phyloP scores from a whole-genome alignment of 2,797 vertebrate species.

The Poecilia velifera region DNA sequence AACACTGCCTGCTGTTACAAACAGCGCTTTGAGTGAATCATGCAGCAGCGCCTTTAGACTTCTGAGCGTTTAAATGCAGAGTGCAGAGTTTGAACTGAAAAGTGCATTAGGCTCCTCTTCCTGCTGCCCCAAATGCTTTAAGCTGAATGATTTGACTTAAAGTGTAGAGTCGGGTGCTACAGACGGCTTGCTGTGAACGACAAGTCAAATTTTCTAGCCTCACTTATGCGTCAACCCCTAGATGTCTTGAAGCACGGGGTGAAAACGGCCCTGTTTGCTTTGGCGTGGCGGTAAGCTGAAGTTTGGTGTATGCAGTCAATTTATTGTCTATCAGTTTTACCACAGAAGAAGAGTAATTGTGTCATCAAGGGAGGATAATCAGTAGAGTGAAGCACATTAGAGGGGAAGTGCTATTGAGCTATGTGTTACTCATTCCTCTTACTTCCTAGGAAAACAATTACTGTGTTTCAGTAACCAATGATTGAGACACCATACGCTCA shows the following conservation, averaged over 20 bases:
- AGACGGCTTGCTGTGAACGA: constrained; percentile 51
- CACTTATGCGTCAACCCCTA: constrained; percentile 50
- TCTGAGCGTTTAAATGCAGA: constrained; percentile 54
- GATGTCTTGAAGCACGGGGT: constrained; percentile 36
- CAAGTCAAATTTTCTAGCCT: constrained; percentile 56
- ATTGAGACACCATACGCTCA: constrained; percentile 67
- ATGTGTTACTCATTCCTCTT: constrained; percentile 66
- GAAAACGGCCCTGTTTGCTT: constrained; percentile 31
- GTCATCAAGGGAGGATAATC: constrained; percentile 74
- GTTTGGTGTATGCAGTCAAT: constrained; percentile 67
- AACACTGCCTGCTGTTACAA: constrained; percentile 38
- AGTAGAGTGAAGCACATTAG: constrained; percentile 74
- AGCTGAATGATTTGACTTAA: constrained; percentile 66
- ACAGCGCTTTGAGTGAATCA: constrained; percentile 62
- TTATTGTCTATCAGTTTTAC: constrained; percentile 71
- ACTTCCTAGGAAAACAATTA: constrained; percentile 79
- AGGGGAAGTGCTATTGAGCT: constrained; percentile 76
- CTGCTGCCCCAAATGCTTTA: constrained; percentile 49
- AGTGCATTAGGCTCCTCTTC: constrained; percentile 60
- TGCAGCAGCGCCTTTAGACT: constrained; percentile 48
- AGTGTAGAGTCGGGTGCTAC: constrained; percentile 47
- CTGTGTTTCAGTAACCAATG: constrained; percentile 75
- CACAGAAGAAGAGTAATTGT: constrained; percentile 74
- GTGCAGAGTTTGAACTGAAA: constrained; percentile 59
- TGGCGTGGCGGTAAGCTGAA: constrained; percentile 38